Percentiles rank a stretch among this genome's conserved stretches.
These are phyloP conservation scores for Brienomyrus longianalis DNA, from an alignment of 2,113 vertebrate genomes.

Conservation along the genomic window DNA sequence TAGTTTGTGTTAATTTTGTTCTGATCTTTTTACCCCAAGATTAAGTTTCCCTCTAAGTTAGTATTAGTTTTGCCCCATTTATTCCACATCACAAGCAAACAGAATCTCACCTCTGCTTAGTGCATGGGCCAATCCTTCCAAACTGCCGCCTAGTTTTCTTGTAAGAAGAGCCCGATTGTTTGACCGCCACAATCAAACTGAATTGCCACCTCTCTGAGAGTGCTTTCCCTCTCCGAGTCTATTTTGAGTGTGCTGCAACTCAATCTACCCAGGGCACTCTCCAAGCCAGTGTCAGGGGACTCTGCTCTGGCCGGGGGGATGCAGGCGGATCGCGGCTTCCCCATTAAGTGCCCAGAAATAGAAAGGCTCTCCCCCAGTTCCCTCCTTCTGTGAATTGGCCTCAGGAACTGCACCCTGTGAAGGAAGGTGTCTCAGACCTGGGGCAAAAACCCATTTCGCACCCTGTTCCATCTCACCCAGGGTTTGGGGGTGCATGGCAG, in stretches of 20 bases:
- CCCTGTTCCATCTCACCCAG: not conserved
- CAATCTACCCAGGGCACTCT: constrained; percentile 50
- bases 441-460: not conserved
- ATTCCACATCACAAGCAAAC: not conserved
- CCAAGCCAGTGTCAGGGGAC: constrained; percentile 1
- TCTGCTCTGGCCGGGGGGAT: not conserved
- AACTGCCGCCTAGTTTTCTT: not conserved
- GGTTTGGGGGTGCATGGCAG: not conserved
- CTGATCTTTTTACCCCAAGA: not conserved
- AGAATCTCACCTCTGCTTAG: constrained; percentile 49
- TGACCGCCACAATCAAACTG: constrained; percentile 42
- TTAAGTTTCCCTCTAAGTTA: not conserved
- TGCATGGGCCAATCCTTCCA: constrained; percentile 28
- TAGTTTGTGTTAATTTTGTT: not conserved
- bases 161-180: constrained; percentile 27
- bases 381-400: not conserved
- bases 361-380: not conserved
- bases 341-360: constrained; percentile 5
- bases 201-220: constrained; percentile 42
- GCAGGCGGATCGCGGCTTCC: not conserved
- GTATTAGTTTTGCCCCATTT: not conserved
- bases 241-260: constrained; percentile 64
- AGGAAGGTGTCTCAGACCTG: not conserved
- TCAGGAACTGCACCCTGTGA: not conserved
- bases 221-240: constrained; percentile 47